These are phyloP conservation scores for Pachliopta kotzebuea DNA, from an alignment of 2,888 invertebrate genomes.

Conservation along the genomic window DNA sequence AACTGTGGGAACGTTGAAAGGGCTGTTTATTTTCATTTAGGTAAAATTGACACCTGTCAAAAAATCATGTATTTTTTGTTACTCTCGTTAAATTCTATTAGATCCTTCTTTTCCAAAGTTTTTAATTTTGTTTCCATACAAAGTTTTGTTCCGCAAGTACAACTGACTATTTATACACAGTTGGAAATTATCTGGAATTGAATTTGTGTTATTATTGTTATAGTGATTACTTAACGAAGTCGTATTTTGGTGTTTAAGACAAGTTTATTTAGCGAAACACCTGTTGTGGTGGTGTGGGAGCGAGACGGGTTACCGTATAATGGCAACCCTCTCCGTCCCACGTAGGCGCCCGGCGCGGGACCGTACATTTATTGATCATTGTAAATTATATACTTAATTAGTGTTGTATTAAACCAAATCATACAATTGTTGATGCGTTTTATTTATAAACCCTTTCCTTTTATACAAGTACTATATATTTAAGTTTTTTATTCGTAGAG, in stretches of 20 bases:
- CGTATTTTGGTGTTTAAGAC: constrained; percentile 21
- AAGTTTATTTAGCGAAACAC: constrained; percentile 14
- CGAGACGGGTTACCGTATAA: not conserved
- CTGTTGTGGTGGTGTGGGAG: constrained; percentile 37
- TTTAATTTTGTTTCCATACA: not conserved
- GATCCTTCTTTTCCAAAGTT: not conserved
- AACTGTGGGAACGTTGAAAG: no score
- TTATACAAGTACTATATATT: no score
- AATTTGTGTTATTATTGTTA: constrained; percentile 23
- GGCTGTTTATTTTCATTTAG: not conserved
- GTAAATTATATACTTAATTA: constrained; percentile 78
- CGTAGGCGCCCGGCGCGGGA: constrained; percentile 38
- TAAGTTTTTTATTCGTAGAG: no score
- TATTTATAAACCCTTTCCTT: constrained; percentile 27
- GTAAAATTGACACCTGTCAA: not conserved
- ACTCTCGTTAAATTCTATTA: no score
- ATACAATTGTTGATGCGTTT: constrained; percentile 56
- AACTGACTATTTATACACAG: constrained; percentile 19
- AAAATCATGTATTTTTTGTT: not conserved
- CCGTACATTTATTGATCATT: constrained; percentile 66
- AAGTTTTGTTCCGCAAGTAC: constrained; percentile 22
- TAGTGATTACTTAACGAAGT: constrained; percentile 17
- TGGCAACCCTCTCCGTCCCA: constrained; percentile 11
- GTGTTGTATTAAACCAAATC: constrained; percentile 81
- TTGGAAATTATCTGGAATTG: constrained; percentile 29